A percentile compares a stretch with the other conserved stretches of the same genome.
Evolutionary conservation across 1,140 invertebrate species (phyloP).

Genomic region (Popillia japonica): DNA sequence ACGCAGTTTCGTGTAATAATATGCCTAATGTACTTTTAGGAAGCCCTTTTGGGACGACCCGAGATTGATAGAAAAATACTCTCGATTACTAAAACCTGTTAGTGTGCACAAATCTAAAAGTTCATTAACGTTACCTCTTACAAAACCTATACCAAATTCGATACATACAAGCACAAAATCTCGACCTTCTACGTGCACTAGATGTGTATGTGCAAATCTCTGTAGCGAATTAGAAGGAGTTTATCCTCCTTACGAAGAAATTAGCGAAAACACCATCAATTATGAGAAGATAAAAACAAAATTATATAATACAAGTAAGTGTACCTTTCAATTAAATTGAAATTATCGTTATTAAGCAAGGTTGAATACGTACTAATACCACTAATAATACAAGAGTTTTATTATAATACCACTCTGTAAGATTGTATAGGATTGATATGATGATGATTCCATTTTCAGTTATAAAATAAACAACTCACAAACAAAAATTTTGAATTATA

Average conservation of each 20-base stretch:
- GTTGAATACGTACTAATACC: too few species aligned
- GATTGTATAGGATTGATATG: too few species aligned
- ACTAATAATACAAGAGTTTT: too few species aligned
- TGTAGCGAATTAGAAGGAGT: neutral
- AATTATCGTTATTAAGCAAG: too few species aligned
- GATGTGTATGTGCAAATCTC: neutral
- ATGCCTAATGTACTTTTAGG: too few species aligned
- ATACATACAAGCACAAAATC: neutral
- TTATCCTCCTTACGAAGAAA: neutral
- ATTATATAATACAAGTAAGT: neutral
- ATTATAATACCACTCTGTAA: too few species aligned
- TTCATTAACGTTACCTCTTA: slow-evolving; percentile 8
- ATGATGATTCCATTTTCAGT: too few species aligned
- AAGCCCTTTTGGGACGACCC: slow-evolving; percentile 36
- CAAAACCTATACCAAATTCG: slow-evolving; percentile 1
- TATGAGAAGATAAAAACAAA: neutral
- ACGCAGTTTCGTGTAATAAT: too few species aligned
- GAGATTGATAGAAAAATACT: slow-evolving; percentile 33
- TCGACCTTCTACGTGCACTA: neutral
- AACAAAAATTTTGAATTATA: too few species aligned
- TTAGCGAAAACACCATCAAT: neutral
- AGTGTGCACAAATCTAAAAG: slow-evolving; percentile 17
- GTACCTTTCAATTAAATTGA: too few species aligned
- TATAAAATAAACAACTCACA: too few species aligned
- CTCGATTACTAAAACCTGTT: slow-evolving; percentile 30